These are phyloP conservation scores for Ischnura elegans DNA, from an alignment of 2,888 invertebrate species.

Conservation along the genomic window DNA sequence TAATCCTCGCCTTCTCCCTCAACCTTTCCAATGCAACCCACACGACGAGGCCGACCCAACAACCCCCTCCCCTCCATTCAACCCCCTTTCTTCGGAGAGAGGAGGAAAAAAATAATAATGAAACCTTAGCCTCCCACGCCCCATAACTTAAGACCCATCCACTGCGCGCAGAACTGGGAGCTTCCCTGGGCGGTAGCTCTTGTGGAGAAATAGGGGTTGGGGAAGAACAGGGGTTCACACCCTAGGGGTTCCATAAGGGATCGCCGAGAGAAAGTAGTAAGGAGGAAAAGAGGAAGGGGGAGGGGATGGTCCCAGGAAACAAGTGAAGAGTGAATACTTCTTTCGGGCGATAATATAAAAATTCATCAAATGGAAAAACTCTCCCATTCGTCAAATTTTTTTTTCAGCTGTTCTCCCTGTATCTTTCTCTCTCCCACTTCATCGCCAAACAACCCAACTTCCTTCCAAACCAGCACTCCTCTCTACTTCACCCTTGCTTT, in stretches of 20 bases:
- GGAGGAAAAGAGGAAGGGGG: not conserved
- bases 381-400: not conserved
- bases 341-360: not conserved
- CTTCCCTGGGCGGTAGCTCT: not conserved
- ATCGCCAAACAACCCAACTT: not conserved
- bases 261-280: not conserved
- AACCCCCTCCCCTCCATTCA: not conserved
- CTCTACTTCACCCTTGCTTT: not conserved
- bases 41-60: not conserved
- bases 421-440: not conserved
- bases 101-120: too few species aligned
- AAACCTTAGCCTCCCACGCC: not conserved
- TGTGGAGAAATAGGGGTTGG: not conserved
- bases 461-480: too few species aligned
- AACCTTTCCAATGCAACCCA: not conserved
- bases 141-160: not conserved
- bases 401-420: too few species aligned
- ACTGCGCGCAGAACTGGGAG: not conserved
- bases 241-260: not conserved
- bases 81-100: not conserved
- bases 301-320: too few species aligned
- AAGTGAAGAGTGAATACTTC: not conserved
- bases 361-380: conserved; percentile 24
- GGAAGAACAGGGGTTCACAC: not conserved
- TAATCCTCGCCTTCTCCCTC: not conserved